Evolutionary conservation across 2,797 vertebrate species (phyloP).

Genomic region (Pristis pectinata): DNA sequence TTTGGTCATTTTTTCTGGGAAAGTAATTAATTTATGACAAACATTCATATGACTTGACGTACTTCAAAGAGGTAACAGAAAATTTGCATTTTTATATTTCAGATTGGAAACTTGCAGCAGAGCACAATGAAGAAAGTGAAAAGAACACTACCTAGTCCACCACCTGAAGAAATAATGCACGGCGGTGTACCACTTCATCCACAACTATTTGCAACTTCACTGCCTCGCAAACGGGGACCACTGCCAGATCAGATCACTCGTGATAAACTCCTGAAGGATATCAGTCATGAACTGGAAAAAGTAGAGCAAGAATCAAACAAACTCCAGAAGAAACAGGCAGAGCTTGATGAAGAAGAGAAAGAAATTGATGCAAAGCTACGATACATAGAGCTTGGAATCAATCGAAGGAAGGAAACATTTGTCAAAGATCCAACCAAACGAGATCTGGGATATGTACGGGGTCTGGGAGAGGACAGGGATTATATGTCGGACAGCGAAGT

Average conservation of each 20-base stretch:
- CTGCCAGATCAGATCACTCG: constrained; percentile 77
- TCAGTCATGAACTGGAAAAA: constrained; percentile 89
- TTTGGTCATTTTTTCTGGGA: not conserved
- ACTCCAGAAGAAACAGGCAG: constrained; percentile 93
- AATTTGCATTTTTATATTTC: constrained; percentile 49
- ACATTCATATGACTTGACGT: not conserved
- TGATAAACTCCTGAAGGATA: constrained; percentile 84
- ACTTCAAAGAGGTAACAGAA: not conserved
- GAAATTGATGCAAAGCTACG: constrained; percentile 97
- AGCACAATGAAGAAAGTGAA: constrained; percentile 95
- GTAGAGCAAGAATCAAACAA: constrained; percentile 97
- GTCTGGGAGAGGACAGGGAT: constrained; percentile 81
- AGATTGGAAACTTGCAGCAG: constrained; percentile 86
- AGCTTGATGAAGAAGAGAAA: constrained; percentile 97
- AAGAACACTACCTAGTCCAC: constrained; percentile 93
- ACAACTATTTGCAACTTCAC: constrained; percentile 82
- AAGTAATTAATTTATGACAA: not conserved
- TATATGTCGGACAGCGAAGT: constrained; percentile 97
- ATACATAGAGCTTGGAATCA: constrained; percentile 91
- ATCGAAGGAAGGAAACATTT: constrained; percentile 90
- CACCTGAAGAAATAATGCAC: constrained; percentile 75
- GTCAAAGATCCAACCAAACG: constrained; percentile 82
- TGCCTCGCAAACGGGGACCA: constrained; percentile 72
- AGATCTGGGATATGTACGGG: constrained; percentile 79
- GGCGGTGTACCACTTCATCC: constrained; percentile 76